phyloP scores from a whole-genome alignment of 2,113 vertebrate genomes.

The Galeopterus variegatus region DNA sequence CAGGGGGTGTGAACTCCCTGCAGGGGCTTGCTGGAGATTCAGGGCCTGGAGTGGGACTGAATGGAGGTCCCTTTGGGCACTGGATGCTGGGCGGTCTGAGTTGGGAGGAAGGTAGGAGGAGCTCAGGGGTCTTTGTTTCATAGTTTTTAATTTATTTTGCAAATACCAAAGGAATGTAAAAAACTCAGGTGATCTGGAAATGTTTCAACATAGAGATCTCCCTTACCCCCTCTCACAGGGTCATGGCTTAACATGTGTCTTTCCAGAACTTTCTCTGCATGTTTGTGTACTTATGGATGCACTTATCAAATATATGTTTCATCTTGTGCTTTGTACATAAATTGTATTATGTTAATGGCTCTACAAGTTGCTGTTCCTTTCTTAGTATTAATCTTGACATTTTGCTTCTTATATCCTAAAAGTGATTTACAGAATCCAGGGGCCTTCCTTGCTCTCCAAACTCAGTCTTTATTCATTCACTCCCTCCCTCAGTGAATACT shows the following conservation, averaged over 20 bases:
- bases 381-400: background rate
- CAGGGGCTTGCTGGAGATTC: background rate
- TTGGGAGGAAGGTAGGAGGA: background rate
- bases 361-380: background rate
- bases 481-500: background rate
- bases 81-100: too few relatives aligned
- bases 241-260: background rate
- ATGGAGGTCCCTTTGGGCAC: background rate
- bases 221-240: background rate
- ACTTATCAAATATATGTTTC: background rate
- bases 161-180: background rate
- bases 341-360: background rate
- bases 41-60: background rate
- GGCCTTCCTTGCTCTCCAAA: background rate
- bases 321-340: background rate
- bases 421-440: background rate
- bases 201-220: background rate
- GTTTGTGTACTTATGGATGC: background rate
- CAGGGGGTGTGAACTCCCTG: background rate
- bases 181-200: background rate
- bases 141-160: slow-evolving; percentile 50
- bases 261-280: background rate
- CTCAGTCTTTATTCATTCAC: background rate
- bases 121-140: background rate
- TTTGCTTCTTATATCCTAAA: background rate